Evolutionary conservation across 2,888 invertebrate genomes (phyloP).

Genomic region (Chironomus riparius): DNA sequence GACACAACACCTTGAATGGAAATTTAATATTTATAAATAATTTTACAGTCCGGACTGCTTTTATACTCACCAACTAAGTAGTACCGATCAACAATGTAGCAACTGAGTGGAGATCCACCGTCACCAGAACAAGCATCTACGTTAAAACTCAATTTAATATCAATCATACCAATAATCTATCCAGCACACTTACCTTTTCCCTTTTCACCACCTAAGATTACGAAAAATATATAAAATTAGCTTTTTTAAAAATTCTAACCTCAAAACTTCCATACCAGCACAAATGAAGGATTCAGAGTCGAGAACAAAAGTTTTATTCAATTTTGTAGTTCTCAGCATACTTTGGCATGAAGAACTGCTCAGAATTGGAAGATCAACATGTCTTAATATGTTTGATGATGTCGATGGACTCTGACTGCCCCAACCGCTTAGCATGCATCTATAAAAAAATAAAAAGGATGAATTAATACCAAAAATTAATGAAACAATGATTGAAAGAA

Average conservation of each 20-base stretch:
- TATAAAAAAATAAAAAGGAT: not conserved
- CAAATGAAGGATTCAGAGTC: conserved; percentile 63
- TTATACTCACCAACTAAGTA: too few species aligned
- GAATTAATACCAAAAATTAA: too few species aligned
- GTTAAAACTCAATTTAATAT: not conserved
- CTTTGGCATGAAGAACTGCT: conserved; percentile 54
- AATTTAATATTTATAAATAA: too few species aligned
- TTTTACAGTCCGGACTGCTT: too few species aligned
- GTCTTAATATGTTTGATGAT: conserved; percentile 56
- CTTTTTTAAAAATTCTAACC: not conserved
- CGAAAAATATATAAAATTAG: not conserved
- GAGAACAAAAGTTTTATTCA: conserved; percentile 53
- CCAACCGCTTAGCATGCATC: conserved; percentile 46
- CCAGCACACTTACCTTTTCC: conserved; percentile 55
- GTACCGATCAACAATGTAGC: not conserved
- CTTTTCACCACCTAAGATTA: conserved; percentile 46
- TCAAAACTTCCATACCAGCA: conserved; percentile 46
- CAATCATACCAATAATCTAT: conserved; percentile 43
- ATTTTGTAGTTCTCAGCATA: conserved; percentile 53
- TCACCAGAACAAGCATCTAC: not conserved
- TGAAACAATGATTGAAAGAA: not conserved
- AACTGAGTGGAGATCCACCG: not conserved
- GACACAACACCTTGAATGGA: conserved; percentile 38
- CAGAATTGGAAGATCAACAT: conserved; percentile 66
- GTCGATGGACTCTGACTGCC: conserved; percentile 53